A percentile compares a stretch with the other conserved stretches of the same genome.
phyloP scores from a whole-genome alignment of 2,888 invertebrate genomes.

The Psococerastis gibbosa region DNA sequence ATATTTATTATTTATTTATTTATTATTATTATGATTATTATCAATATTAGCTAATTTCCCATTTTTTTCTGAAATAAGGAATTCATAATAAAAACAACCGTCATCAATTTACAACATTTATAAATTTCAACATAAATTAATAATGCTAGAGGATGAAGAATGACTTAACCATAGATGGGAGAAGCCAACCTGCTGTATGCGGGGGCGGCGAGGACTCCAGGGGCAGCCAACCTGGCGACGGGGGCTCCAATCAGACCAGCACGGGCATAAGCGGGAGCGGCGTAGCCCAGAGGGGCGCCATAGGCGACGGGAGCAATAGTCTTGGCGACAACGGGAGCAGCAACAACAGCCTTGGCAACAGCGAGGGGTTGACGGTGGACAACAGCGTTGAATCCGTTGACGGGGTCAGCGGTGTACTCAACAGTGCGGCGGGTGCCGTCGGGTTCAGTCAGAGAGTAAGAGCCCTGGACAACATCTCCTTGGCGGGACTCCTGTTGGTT shows the following conservation, averaged over 20 bases:
- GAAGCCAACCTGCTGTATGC: too few relatives aligned
- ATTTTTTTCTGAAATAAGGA: too few relatives aligned
- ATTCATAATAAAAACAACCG: too few relatives aligned
- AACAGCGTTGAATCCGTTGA: slow-evolving; percentile 37
- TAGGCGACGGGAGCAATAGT: slow-evolving; percentile 23
- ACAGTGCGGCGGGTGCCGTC: slow-evolving; percentile 35
- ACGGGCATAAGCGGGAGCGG: slow-evolving; percentile 14
- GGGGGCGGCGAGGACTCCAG: too few relatives aligned
- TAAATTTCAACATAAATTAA: too few relatives aligned
- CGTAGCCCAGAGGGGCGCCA: slow-evolving; percentile 12
- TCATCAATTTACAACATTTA: too few relatives aligned
- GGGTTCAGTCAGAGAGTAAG: slow-evolving; percentile 33
- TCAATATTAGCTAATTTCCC: too few relatives aligned
- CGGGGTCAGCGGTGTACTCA: slow-evolving; percentile 36
- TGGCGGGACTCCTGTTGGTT: slow-evolving; percentile 33
- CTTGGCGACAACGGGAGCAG: slow-evolving; percentile 15
- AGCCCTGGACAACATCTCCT: slow-evolving; percentile 35
- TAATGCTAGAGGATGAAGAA: too few relatives aligned
- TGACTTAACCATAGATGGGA: background rate
- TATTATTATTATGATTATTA: too few relatives aligned
- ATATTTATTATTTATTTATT: too few relatives aligned
- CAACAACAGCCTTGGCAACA: slow-evolving; percentile 22
- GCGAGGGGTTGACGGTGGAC: slow-evolving; percentile 31
- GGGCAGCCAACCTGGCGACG: too few relatives aligned
- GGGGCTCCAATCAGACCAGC: slow-evolving; percentile 9